These are phyloP conservation scores for Oxyruncus cristatus DNA, from an alignment of 2,113 vertebrate species.

Conservation along the genomic window DNA sequence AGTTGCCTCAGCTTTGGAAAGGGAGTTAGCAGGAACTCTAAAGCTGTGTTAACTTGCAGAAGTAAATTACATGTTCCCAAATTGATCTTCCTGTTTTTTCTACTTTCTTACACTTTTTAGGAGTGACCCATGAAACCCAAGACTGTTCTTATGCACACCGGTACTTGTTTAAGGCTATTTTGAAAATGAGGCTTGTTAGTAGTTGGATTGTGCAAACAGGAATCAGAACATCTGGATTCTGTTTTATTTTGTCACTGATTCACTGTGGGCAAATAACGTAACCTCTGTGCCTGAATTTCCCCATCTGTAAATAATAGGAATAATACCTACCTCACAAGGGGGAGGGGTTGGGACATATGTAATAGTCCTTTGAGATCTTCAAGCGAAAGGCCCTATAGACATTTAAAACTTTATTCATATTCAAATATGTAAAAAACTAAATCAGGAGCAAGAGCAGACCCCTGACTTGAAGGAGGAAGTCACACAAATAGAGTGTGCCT, in stretches of 20 bases:
- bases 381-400: not conserved
- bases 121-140: not conserved
- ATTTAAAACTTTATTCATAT: not conserved
- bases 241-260: not conserved
- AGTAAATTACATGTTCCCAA: not conserved
- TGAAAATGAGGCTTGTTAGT: not conserved
- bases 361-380: slow-evolving; percentile 25
- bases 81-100: not conserved
- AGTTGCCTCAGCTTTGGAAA: not conserved
- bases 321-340: slow-evolving; percentile 69
- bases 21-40: not conserved
- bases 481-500: not conserved
- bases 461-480: not conserved
- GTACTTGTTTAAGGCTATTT: not conserved
- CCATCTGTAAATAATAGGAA: slow-evolving; percentile 62
- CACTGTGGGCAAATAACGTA: slow-evolving; percentile 61
- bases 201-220: not conserved
- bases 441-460: not conserved
- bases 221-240: slow-evolving; percentile 1
- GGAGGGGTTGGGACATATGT: slow-evolving; percentile 22
- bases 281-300: slow-evolving; percentile 67
- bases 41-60: slow-evolving; percentile 2
- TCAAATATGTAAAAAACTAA: not conserved
- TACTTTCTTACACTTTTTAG: not conserved
- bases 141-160: not conserved